A percentile compares a stretch with the other conserved stretches of the same genome.
Conservation (phyloP, 1,140 invertebrate species). For the Belonocnema kinseyi region DNA sequence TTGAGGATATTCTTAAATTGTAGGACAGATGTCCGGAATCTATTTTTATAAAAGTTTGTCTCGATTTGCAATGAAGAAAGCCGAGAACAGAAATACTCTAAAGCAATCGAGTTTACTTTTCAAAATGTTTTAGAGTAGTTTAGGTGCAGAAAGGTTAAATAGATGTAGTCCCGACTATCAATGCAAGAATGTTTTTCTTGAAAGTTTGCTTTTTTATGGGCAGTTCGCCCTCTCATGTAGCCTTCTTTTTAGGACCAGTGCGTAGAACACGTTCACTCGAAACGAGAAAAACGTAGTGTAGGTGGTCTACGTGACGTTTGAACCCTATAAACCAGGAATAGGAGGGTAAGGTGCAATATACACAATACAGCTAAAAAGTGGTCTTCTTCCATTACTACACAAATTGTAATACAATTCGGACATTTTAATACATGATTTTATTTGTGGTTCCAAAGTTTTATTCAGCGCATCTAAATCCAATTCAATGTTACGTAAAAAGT, state of each 20-base stretch:
- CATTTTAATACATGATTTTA: too few relatives aligned
- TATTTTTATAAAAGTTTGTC: too few relatives aligned
- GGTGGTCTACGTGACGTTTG: conserved; percentile 22
- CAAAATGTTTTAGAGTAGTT: conserved; percentile 24
- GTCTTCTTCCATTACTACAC: background rate
- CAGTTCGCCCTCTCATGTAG: conserved; percentile 21
- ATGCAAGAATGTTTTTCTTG: conserved; percentile 16
- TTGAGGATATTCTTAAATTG: too few relatives aligned
- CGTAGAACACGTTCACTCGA: conserved; percentile 19
- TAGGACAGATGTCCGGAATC: too few relatives aligned
- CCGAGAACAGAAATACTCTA: background rate
- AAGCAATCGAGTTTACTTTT: conserved; percentile 3
- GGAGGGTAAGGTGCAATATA: conserved; percentile 7
- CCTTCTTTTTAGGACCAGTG: conserved; percentile 8
- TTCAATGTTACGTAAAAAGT: too few relatives aligned
- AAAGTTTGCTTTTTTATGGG: conserved; percentile 23
- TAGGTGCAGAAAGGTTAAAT: conserved; percentile 14
- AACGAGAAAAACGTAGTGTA: background rate
- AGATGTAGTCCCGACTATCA: conserved; percentile 15
- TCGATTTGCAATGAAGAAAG: background rate
- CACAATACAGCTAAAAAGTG: conserved; percentile 16
- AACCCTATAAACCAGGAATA: conserved; percentile 3
- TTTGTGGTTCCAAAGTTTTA: too few relatives aligned
- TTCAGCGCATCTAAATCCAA: too few relatives aligned
- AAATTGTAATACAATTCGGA: background rate